Evolutionary conservation across 1,140 invertebrate genomes (phyloP).

Genomic region (Musca vetustissima): DNA sequence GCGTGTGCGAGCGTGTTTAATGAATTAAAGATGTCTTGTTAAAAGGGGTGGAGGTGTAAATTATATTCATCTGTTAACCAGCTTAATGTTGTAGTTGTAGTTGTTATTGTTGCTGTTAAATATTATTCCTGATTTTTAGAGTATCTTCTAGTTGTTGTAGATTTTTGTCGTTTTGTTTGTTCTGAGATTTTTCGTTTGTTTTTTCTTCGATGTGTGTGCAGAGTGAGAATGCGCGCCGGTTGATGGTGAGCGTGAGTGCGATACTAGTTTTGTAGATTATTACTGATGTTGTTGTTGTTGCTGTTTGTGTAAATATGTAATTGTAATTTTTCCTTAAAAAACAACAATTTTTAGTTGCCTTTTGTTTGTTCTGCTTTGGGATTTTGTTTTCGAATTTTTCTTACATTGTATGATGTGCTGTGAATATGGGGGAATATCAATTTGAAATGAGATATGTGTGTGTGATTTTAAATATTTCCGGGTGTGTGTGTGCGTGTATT

Average conservation of each 20-base stretch:
- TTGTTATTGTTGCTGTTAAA: neutral
- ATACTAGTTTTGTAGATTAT: conserved; percentile 24
- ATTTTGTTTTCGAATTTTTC: too few species aligned
- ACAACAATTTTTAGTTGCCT: neutral
- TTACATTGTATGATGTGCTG: too few species aligned
- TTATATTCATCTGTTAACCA: too few species aligned
- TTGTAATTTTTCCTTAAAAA: conserved; percentile 12
- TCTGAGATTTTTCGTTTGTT: conserved; percentile 13
- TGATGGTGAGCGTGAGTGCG: neutral
- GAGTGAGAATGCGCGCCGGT: neutral
- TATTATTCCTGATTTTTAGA: conserved; percentile 9
- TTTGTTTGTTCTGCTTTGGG: neutral
- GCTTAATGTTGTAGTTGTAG: neutral
- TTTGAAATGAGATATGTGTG: neutral
- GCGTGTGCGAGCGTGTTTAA: too few species aligned
- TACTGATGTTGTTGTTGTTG: neutral
- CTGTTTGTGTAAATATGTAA: conserved; percentile 12
- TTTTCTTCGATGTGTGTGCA: too few species aligned
- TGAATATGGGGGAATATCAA: too few species aligned
- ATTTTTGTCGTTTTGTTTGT: neutral
- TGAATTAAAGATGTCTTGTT: too few species aligned
- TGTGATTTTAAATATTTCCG: neutral
- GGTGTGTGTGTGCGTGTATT: neutral
- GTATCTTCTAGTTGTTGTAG: conserved; percentile 9
- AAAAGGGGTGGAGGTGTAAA: too few species aligned